Evolutionary conservation across 2,888 invertebrate genomes (phyloP).

Genomic region (Ganaspis brasiliensis): DNA sequence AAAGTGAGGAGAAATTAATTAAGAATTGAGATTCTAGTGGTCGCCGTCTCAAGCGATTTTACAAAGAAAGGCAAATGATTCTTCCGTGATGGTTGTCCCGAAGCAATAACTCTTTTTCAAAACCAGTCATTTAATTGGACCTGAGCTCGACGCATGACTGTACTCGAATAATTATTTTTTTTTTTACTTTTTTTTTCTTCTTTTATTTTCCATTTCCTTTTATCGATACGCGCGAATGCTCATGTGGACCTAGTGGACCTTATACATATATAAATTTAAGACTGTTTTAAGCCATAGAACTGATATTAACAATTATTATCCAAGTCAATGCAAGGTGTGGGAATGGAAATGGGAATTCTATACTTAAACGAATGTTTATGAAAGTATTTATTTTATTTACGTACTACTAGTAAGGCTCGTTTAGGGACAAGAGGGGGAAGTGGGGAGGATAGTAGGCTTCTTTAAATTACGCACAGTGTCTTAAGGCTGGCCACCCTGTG

Average conservation of each 20-base stretch:
- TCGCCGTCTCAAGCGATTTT: conserved; percentile 34
- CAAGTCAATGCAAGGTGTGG: conserved; percentile 62
- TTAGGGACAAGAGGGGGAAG: conserved; percentile 26
- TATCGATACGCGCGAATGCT: conserved; percentile 67
- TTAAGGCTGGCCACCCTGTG: conserved; percentile 42
- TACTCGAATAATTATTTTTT: conserved; percentile 34
- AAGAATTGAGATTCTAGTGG: conserved; percentile 26
- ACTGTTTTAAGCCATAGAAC: conserved; percentile 75
- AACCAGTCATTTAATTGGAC: conserved; percentile 41
- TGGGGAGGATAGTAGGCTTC: conserved; percentile 12
- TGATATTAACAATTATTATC: conserved; percentile 67
- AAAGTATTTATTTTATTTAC: conserved; percentile 60
- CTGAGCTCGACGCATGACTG: conserved; percentile 36
- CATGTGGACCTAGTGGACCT: conserved; percentile 63
- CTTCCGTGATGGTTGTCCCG: conserved; percentile 35
- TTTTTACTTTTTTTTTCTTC: too few species aligned
- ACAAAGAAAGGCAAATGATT: conserved; percentile 10
- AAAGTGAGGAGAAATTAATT: conserved; percentile 34
- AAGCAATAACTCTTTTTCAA: conserved; percentile 25
- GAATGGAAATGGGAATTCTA: conserved; percentile 44
- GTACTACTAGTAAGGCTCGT: conserved; percentile 40
- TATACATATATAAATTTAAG: conserved; percentile 67
- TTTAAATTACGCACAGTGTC: conserved; percentile 44
- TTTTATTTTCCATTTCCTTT: conserved; percentile 46
- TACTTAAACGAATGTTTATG: conserved; percentile 47